phyloP scores from a whole-genome alignment of 2,113 vertebrate species.

The Fregata magnificens region DNA sequence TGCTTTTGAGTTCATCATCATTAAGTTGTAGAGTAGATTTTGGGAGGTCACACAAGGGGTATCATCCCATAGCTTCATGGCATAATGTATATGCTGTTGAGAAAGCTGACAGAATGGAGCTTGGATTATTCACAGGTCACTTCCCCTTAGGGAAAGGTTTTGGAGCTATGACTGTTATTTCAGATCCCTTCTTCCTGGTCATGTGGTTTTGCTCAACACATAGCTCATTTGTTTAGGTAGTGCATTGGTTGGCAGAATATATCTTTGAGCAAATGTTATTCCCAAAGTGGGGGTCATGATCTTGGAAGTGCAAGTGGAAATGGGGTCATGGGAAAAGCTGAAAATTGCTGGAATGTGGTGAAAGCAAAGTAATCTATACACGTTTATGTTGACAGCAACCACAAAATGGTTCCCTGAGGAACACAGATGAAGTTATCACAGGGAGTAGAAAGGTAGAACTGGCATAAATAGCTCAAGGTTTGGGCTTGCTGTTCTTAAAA shows the following conservation, averaged over 20 bases:
- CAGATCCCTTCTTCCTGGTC: neutral
- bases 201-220: conserved; percentile 7
- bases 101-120: neutral
- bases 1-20: neutral
- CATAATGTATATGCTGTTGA: neutral
- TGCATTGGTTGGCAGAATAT: neutral
- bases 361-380: conserved; percentile 16
- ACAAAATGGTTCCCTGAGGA: neutral
- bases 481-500: neutral
- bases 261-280: neutral
- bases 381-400: neutral
- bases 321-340: conserved; percentile 46
- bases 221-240: neutral
- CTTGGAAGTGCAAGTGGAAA: conserved; percentile 47
- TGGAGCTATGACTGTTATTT: neutral
- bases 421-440: neutral
- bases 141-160: neutral
- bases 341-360: neutral
- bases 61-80: neutral
- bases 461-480: neutral
- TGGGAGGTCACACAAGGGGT: neutral
- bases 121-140: neutral
- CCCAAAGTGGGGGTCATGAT: conserved; percentile 23
- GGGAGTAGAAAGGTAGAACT: neutral
- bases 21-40: neutral